Evolutionary conservation across 2,797 vertebrate genomes (phyloP), one percentile per base, ranked within the genome.

Genomic region (Macropus fuliginosus): DNA sequence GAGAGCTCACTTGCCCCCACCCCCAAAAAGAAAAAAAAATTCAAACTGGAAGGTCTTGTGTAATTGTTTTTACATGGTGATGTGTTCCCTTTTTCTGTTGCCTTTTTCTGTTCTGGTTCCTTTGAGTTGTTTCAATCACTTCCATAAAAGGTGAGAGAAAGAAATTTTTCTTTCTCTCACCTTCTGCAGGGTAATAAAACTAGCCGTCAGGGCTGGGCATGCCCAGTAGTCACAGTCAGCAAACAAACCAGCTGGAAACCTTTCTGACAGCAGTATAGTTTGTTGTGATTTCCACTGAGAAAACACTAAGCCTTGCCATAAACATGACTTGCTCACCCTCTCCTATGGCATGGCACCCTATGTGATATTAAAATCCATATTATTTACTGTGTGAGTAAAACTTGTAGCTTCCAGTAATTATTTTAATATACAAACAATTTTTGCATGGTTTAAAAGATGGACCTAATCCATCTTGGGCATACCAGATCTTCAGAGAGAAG

Each of bases 341-440:
- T 31, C 24, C 12, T 52, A 10, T 55, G 55, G 40, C 21, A 57
- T 1, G 56, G 54, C 96, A 24, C 0, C n/a, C 6, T 87, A 13
- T 90, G 29, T 54, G 81, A 92, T 50, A 50, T 50, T 87, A 97
- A 95, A 95, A 93, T 50, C 91, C 24, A 21, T 52, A 12, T 66
- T 5, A 90, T 97, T 95, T 56, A 90, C 56, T 93, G 21, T 46
- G 21, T 87, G 74, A 96, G 81, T 92, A 94, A 96, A 94, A 91
- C 89, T 66, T 92, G 56, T 40, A 96, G 34, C 34, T 62, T 29
- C 54, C 55, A 91, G 93, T 62, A 94, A 55, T 55, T 91, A 95
- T 74, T 74, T 74, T 62, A 95, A 93, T 93, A 91, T 46, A 46
- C 27, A 81, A 40, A 57, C 66, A 46, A 96, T 62, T 92, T 95